phyloP scores from a whole-genome alignment of 2,888 invertebrate genomes.

The Onchidella celtica region DNA sequence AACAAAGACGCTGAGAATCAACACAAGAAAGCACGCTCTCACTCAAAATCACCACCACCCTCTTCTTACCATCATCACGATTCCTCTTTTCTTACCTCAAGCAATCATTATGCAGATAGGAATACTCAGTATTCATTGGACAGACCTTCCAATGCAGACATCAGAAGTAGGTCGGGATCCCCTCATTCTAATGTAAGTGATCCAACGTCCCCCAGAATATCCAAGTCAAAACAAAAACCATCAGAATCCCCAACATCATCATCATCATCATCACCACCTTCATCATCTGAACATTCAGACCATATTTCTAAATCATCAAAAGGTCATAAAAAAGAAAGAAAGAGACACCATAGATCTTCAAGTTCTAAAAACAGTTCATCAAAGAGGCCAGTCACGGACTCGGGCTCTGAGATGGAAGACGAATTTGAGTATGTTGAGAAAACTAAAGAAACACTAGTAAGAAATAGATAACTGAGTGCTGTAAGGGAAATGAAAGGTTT shows the following conservation, averaged over 20 bases:
- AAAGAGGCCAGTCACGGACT: neutral
- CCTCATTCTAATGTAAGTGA: too few species aligned
- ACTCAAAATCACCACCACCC: neutral
- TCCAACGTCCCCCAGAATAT: too few species aligned
- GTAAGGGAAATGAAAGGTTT: too few species aligned
- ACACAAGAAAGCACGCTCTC: neutral
- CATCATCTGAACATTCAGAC: neutral
- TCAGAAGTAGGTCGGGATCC: too few species aligned
- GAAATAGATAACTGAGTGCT: neutral
- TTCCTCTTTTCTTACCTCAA: too few species aligned
- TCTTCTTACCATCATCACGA: too few species aligned
- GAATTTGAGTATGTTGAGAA: constrained; percentile 42
- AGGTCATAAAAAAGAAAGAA: neutral
- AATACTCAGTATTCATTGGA: too few species aligned
- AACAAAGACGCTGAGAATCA: too few species aligned
- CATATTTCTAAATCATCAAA: neutral
- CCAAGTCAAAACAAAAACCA: too few species aligned
- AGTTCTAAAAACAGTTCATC: neutral
- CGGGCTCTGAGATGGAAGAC: neutral
- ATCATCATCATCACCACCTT: constrained; percentile 22
- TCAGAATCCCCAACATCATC: neutral
- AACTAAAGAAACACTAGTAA: constrained; percentile 27
- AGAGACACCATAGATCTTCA: neutral
- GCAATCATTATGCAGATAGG: too few species aligned
- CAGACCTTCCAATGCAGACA: too few species aligned